A percentile compares a stretch with the other conserved stretches of the same genome.
Evolutionary conservation across 35 echinoderm and acorn worm genomes (phyloP).

Genomic region (Heliocidaris erythrogramma): DNA sequence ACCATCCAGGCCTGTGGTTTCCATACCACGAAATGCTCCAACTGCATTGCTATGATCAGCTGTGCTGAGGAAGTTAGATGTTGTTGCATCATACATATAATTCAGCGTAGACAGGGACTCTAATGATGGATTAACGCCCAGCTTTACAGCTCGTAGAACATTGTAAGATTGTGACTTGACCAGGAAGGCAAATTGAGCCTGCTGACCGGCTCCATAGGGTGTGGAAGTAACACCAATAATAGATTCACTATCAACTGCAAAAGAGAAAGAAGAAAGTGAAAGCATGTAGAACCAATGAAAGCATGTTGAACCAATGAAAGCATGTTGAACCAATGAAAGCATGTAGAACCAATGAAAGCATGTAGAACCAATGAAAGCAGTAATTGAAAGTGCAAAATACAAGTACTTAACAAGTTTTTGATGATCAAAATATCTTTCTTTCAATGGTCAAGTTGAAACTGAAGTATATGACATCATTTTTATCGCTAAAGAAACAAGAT

Average conservation of each 20-base stretch:
- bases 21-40: not conserved
- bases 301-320: too few species aligned
- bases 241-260: not conserved
- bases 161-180: not conserved
- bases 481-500: too few species aligned
- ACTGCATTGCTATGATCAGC: not conserved
- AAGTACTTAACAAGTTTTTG: not conserved
- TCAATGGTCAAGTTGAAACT: not conserved
- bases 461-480: too few species aligned
- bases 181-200: not conserved
- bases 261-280: not conserved
- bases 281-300: not conserved
- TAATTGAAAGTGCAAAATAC: not conserved
- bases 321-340: too few species aligned
- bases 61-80: not conserved
- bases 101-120: not conserved
- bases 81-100: not conserved
- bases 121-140: not conserved
- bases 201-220: conserved; percentile 10
- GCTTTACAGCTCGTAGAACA: not conserved
- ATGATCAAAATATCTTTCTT: not conserved
- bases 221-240: conserved; percentile 1
- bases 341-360: too few species aligned
- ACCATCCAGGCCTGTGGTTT: not conserved
- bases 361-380: too few species aligned